Evolutionary conservation across 2,888 invertebrate species (phyloP).

Genomic region (Germaria angustata): DNA sequence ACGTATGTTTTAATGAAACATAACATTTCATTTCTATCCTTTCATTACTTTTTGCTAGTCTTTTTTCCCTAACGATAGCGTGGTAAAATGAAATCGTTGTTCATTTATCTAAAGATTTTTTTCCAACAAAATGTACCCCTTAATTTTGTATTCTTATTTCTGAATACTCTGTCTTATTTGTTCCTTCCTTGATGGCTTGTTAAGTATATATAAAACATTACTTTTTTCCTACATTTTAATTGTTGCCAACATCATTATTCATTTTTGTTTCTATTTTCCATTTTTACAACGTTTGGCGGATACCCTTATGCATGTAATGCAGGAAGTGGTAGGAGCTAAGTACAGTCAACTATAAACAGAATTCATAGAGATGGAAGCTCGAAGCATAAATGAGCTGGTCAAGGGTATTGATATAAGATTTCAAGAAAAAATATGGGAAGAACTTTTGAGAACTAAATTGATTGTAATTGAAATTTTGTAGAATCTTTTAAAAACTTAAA

Average conservation of each 20-base stretch:
- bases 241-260: conserved; percentile 59
- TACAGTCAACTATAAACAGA: no score
- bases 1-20: no score
- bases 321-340: no score
- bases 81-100: conserved; percentile 34
- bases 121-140: conserved; percentile 30
- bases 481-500: no score
- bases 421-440: no score
- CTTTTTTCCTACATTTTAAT: conserved; percentile 51
- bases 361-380: no score
- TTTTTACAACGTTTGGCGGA: background rate
- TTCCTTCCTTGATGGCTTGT: conserved; percentile 31
- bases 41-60: background rate
- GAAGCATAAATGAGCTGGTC: no score
- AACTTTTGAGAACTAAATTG: no score
- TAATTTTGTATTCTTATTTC: background rate
- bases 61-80: background rate
- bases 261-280: background rate
- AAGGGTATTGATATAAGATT: no score
- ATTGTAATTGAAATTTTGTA: no score
- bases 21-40: no score
- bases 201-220: conserved; percentile 52
- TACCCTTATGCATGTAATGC: no score
- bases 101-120: conserved; percentile 47
- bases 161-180: background rate